Percentiles rank a stretch among this genome's conserved stretches.
Conservation (phyloP, 2,888 invertebrate genomes). For the Polydrusus pterygomalis region DNA sequence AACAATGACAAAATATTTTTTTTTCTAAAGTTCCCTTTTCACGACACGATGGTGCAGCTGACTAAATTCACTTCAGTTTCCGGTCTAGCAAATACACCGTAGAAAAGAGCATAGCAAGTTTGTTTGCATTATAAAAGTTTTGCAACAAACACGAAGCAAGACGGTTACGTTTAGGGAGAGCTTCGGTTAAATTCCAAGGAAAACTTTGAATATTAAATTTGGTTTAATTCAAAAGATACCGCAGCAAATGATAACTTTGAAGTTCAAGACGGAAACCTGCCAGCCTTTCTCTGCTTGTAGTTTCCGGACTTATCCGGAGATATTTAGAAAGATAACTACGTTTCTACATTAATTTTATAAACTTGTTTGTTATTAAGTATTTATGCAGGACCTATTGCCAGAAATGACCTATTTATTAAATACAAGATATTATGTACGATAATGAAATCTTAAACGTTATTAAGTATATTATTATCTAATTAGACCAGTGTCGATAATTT, state of each 20-base stretch:
- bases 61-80: constrained; percentile 58
- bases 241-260: constrained; percentile 56
- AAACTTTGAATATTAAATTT: constrained; percentile 56
- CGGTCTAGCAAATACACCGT: constrained; percentile 57
- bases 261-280: constrained; percentile 51
- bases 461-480: no score
- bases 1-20: no score
- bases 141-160: constrained; percentile 55
- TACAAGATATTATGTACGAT: no score
- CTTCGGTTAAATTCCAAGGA: constrained; percentile 36
- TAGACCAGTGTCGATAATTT: no score
- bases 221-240: constrained; percentile 56
- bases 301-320: constrained; percentile 44
- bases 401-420: no score
- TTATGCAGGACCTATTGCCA: constrained; percentile 5
- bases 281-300: constrained; percentile 37
- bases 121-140: constrained; percentile 59
- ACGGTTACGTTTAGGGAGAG: constrained; percentile 40
- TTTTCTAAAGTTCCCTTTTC: constrained; percentile 34
- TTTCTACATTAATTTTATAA: constrained; percentile 19
- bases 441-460: no score
- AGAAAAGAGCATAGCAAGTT: constrained; percentile 61
- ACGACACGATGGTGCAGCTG: constrained; percentile 60
- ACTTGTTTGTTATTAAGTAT: not conserved
- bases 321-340: constrained; percentile 50